Evolutionary conservation across 2,113 vertebrate species (phyloP).

Genomic region (Bos taurus): DNA sequence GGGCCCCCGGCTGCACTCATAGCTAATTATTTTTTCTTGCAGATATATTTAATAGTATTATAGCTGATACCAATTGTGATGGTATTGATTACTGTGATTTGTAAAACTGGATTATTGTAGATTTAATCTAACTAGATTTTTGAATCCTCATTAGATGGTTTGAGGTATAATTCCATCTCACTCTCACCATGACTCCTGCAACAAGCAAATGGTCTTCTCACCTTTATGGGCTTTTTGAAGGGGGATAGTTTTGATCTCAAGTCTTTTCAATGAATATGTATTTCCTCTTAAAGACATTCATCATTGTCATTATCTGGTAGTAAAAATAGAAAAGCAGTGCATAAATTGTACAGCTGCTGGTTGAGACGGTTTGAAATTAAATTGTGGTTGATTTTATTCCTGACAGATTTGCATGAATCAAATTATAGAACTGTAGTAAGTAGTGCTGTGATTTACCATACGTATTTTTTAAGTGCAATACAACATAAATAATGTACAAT

Average conservation of each 20-base stretch:
- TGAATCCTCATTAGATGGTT: conserved; percentile 74
- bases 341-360: conserved; percentile 76
- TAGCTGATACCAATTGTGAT: conserved; percentile 65
- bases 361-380: conserved; percentile 79
- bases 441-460: conserved; percentile 58
- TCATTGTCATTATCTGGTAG: conserved; percentile 80
- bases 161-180: conserved; percentile 67
- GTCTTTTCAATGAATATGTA: conserved; percentile 80
- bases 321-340: conserved; percentile 78
- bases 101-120: conserved; percentile 60
- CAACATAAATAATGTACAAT: conserved; percentile 47
- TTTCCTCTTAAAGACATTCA: conserved; percentile 80
- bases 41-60: conserved; percentile 65
- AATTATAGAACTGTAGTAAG: conserved; percentile 66
- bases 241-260: conserved; percentile 72
- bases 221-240: conserved; percentile 52
- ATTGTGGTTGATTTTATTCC: conserved; percentile 78
- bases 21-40: conserved; percentile 66
- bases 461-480: conserved; percentile 12
- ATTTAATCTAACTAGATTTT: conserved; percentile 77
- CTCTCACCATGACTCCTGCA: conserved; percentile 69
- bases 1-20: conserved; percentile 42
- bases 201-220: conserved; percentile 61
- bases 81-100: conserved; percentile 71
- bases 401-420: conserved; percentile 73